These are phyloP conservation scores for Xestia ashworthii DNA, from an alignment of 2,888 invertebrate species.

Conservation along the genomic window DNA sequence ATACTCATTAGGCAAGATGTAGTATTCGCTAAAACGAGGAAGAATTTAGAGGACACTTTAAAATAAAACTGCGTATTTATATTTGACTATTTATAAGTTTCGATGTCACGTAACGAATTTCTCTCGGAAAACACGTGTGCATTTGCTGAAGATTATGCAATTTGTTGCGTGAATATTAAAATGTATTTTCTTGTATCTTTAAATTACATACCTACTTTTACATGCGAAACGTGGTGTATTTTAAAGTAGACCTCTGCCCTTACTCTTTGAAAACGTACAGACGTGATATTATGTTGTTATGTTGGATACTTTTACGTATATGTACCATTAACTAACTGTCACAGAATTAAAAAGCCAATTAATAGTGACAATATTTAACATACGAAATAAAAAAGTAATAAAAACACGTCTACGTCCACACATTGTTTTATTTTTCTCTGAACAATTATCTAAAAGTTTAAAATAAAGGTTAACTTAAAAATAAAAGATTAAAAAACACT, in stretches of 20 bases:
- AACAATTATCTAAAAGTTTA: conserved; percentile 15
- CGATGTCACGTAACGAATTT: conserved; percentile 52
- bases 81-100: conserved; percentile 61
- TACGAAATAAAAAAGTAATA: conserved; percentile 12
- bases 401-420: neutral
- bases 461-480: conserved; percentile 49
- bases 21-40: conserved; percentile 68
- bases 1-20: conserved; percentile 67
- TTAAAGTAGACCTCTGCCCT: neutral
- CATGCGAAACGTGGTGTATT: too few relatives aligned
- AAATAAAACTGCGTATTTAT: conserved; percentile 71
- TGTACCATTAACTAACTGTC: too few relatives aligned
- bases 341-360: conserved; percentile 15
- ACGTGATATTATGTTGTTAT: neutral
- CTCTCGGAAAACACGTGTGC: conserved; percentile 33
- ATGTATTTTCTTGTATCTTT: neutral
- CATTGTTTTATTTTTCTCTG: neutral
- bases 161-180: conserved; percentile 14
- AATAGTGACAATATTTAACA: neutral
- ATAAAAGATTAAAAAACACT: conserved; percentile 54
- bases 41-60: conserved; percentile 71
- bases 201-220: neutral
- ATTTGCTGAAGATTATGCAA: conserved; percentile 47
- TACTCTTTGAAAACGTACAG: neutral
- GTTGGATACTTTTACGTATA: neutral